Evolutionary conservation across 2,113 vertebrate genomes (phyloP).

Genomic region (Cervus canadensis): DNA sequence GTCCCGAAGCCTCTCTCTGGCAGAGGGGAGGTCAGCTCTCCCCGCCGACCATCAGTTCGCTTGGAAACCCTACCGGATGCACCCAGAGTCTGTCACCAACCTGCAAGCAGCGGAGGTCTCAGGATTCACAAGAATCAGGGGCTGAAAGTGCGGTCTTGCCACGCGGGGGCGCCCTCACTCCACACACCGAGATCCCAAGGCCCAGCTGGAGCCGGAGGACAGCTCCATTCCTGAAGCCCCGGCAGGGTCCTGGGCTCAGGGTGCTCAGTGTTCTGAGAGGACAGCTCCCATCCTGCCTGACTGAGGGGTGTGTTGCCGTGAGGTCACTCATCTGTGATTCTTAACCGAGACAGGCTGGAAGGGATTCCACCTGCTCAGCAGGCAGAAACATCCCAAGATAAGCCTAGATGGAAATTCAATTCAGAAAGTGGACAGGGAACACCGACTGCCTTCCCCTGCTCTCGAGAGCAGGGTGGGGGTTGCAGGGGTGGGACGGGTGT

Average conservation of each 20-base stretch:
- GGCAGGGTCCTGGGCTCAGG: rapidly evolving
- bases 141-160: neutral
- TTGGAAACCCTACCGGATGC: too few relatives aligned
- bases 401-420: neutral
- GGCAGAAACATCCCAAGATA: neutral
- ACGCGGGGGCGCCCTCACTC: neutral
- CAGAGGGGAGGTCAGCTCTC: neutral
- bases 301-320: too few relatives aligned
- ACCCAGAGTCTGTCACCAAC: neutral
- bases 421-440: neutral
- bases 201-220: neutral
- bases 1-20: neutral
- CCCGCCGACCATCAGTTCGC: too few relatives aligned
- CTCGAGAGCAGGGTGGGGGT: neutral
- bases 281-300: neutral
- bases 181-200: neutral
- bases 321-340: neutral
- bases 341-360: neutral
- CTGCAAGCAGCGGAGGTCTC: neutral
- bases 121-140: neutral
- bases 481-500: rapidly evolving
- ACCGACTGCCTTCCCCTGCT: too few relatives aligned
- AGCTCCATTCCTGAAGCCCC: rapidly evolving
- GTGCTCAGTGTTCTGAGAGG: neutral
- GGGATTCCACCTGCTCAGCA: neutral